These are phyloP conservation scores for Branchinecta sandiegonensis DNA, from an alignment of 2,888 invertebrate genomes.

Conservation along the genomic window DNA sequence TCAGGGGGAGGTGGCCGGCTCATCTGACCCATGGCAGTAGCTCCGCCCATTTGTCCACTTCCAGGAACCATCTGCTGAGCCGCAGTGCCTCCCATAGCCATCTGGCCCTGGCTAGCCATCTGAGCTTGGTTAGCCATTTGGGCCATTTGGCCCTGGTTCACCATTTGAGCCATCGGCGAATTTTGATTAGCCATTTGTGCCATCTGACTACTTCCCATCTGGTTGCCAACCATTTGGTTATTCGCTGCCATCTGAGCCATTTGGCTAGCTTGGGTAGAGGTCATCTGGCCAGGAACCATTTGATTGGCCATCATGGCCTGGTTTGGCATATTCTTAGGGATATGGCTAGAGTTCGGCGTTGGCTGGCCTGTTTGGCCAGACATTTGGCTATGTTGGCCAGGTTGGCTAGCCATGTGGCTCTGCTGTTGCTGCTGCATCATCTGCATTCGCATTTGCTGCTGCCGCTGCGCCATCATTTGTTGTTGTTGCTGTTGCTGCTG, in stretches of 20 bases:
- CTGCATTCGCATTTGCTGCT: background rate
- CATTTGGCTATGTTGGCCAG: background rate
- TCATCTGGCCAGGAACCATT: background rate
- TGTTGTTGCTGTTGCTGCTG: background rate
- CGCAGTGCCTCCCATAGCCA: background rate
- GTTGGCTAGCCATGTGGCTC: background rate
- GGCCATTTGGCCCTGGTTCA: background rate
- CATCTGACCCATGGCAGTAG: conserved; percentile 9
- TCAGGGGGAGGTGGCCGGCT: conserved; percentile 15
- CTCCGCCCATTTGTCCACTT: background rate
- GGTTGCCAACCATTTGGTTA: background rate
- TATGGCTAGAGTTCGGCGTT: background rate
- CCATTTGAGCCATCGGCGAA: background rate
- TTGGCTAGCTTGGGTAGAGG: background rate
- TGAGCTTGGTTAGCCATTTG: background rate
- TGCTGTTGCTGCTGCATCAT: background rate
- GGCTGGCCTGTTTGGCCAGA: background rate
- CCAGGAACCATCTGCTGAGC: background rate
- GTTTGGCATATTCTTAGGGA: background rate
- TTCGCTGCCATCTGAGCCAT: background rate
- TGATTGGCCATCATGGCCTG: background rate
- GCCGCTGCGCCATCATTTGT: too few relatives aligned
- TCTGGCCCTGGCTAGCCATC: background rate
- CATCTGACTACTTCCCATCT: background rate
- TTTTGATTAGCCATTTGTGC: background rate